Percentiles rank a stretch among this genome's conserved stretches.
These are phyloP conservation scores for Drosophila punjabiensis DNA, from an alignment of 1,140 invertebrate species.

Conservation along the genomic window DNA sequence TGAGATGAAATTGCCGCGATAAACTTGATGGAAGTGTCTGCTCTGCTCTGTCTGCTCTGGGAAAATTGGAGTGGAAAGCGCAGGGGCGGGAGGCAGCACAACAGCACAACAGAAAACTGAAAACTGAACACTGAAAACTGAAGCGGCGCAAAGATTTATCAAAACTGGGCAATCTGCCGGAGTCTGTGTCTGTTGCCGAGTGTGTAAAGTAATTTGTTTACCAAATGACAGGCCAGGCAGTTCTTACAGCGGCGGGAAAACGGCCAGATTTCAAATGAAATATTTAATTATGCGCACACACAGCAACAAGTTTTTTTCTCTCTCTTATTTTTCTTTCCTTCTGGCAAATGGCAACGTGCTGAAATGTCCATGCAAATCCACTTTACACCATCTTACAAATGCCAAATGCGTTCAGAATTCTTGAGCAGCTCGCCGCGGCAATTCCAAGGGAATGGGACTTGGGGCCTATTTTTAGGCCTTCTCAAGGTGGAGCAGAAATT, in stretches of 20 bases:
- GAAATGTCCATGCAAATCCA: conserved; percentile 52
- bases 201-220: conserved; percentile 68
- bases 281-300: conserved; percentile 56
- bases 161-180: conserved; percentile 73
- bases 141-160: conserved; percentile 61
- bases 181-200: conserved; percentile 39
- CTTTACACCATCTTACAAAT: conserved; percentile 53
- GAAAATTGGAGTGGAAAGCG: conserved; percentile 12
- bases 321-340: not conserved
- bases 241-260: not conserved
- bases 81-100: not conserved
- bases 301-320: conserved; percentile 48
- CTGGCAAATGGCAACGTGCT: not conserved
- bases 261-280: conserved; percentile 53
- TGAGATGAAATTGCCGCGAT: conserved; percentile 78
- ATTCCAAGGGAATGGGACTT: conserved; percentile 4
- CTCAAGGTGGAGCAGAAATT: conserved; percentile 11
- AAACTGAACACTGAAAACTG: not conserved
- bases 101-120: not conserved
- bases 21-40: conserved; percentile 81
- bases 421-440: conserved; percentile 17
- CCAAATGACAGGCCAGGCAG: conserved; percentile 55
- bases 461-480: conserved; percentile 29
- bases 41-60: conserved; percentile 52
- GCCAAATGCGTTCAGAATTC: conserved; percentile 48